Conservation (phyloP, 2,113 vertebrate genomes). For the Neofelis nebulosa region DNA sequence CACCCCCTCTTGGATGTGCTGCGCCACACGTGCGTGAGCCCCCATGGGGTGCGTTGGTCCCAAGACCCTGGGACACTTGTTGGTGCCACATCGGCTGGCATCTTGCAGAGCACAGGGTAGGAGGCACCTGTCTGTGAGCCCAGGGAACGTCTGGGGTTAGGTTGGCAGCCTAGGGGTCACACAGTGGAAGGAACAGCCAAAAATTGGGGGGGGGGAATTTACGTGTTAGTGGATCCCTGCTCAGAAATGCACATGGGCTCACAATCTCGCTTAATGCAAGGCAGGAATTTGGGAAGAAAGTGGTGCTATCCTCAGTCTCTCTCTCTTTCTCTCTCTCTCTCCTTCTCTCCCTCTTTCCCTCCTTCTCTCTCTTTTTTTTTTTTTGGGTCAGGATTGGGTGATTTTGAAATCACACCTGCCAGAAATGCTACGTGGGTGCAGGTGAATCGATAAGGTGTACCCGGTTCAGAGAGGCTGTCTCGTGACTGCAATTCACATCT, state of each 20-base stretch:
- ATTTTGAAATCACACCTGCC: not conserved
- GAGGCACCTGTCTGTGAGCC: not conserved
- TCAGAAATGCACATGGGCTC: not conserved
- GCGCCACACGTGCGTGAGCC: too few species aligned
- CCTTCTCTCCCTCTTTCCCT: not conserved
- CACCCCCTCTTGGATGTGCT: too few species aligned
- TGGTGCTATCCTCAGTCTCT: not conserved
- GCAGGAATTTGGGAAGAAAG: not conserved
- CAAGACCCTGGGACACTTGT: too few species aligned
- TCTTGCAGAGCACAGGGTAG: not conserved
- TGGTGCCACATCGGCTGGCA: not conserved
- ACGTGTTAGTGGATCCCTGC: not conserved
- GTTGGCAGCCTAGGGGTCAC: not conserved
- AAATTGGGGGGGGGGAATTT: not conserved
- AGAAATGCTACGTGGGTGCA: not conserved
- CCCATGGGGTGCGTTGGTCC: too few species aligned
- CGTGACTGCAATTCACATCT: not conserved
- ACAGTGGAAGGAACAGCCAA: not conserved
- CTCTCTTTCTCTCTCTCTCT: not conserved
- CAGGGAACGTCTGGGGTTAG: not conserved
- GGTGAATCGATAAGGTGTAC: not conserved
- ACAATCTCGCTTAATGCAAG: not conserved
- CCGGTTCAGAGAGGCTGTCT: not conserved
- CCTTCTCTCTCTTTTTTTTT: not conserved
- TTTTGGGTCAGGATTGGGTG: not conserved